Evolutionary conservation across 2,113 vertebrate genomes (phyloP), one percentile per base, ranked within the genome.

Genomic region (Misgurnus mizolepis): DNA sequence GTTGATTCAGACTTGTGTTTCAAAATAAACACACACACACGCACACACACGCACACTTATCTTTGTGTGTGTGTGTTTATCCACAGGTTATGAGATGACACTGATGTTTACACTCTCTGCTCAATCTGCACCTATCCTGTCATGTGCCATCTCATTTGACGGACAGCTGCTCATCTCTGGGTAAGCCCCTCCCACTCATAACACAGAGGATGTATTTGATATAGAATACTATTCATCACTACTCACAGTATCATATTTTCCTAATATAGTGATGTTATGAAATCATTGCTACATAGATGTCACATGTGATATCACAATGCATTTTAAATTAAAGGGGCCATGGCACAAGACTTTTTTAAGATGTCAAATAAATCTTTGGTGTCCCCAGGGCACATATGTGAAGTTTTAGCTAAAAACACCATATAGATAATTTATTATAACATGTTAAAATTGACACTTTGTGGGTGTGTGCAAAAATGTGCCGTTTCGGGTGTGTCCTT

Each of bases 71-170:
- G 40, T 58, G 39, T 55, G 61, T 56, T 53, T 77, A 9, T 78
- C 17, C 12, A 73, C 87, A 97, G 97, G 86, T 81, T 90, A 88
- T 85, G 80, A 83, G 82, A 86, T 96, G 87, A 93, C 88, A 87
- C 88, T 88, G 69, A 92, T 93, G 69, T 91, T 90, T 82, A 91
- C 90, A 0, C 82, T 96, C 80, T 88, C 70, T 61, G 91, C 89
- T 58, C 96, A 97, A 83, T 88, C 89, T 18, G 94, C 94, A 77
- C 95, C 96, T 1, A 94, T 97, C 79, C 90, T 97, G 85, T 91
- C 93, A 43, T 98, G 95, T 87, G 92, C 93, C 2, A 95, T 97
- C 89, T 96, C 96, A 0, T 88, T 85, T 55, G 93, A 98, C 64
- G 95, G 95, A n/a, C 90, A 93, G 80, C 88, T 93, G 86, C 45